These are phyloP conservation scores for Heterodera carotae DNA, from an alignment of 1,140 invertebrate genomes.

Conservation along the genomic window DNA sequence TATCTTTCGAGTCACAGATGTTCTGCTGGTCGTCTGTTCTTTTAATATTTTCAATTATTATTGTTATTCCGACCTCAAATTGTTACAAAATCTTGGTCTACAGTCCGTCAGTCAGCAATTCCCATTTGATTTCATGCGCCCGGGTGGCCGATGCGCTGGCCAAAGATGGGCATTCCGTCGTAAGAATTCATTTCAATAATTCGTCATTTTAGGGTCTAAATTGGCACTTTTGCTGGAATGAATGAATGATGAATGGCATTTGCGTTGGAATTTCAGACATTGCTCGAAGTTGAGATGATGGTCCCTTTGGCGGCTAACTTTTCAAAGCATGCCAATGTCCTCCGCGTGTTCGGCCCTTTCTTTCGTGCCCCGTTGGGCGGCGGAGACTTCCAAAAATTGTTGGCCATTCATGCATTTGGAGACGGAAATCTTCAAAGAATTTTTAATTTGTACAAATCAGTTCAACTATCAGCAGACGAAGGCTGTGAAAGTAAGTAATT, in stretches of 20 bases:
- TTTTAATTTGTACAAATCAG: neutral
- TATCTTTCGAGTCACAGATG: neutral
- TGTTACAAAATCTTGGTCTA: constrained; percentile 42
- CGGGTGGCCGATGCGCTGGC: constrained; percentile 40
- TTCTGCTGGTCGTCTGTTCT: neutral
- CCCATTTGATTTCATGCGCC: constrained; percentile 39
- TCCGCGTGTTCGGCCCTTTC: constrained; percentile 6
- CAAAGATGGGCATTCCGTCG: constrained; percentile 42
- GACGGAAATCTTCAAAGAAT: neutral
- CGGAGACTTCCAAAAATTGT: neutral
- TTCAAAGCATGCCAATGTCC: constrained; percentile 1
- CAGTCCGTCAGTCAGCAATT: constrained; percentile 39
- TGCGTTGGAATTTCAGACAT: constrained; percentile 21
- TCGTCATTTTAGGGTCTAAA: too few relatives aligned
- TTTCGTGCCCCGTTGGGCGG: neutral
- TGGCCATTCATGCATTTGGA: constrained; percentile 6
- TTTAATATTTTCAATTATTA: neutral
- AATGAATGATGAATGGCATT: neutral
- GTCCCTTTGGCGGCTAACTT: constrained; percentile 10
- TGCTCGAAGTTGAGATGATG: constrained; percentile 31
- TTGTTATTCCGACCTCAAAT: neutral
- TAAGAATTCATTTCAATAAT: too few relatives aligned
- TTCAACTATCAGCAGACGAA: neutral
- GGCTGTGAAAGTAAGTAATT: constrained; percentile 23
- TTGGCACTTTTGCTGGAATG: neutral